These are phyloP conservation scores for Nephrotoma appendiculata DNA, from an alignment of 2,888 invertebrate species.

Conservation along the genomic window DNA sequence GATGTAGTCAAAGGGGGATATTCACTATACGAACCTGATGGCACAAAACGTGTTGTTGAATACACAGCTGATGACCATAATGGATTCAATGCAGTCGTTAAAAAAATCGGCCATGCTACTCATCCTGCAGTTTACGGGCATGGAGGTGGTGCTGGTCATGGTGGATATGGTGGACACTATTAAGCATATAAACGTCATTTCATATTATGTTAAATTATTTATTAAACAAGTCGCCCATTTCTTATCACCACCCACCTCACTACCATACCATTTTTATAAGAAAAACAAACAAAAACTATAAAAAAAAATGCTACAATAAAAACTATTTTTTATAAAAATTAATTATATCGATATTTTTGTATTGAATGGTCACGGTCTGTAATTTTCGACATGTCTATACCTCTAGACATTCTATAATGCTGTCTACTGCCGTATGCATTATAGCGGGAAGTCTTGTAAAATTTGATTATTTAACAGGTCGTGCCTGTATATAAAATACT, in stretches of 20 bases:
- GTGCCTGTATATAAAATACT: background rate
- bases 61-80: slow-evolving; percentile 24
- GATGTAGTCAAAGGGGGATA: slow-evolving; percentile 30
- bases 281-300: background rate
- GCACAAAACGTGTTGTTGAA: slow-evolving; percentile 25
- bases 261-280: background rate
- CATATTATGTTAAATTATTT: background rate
- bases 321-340: background rate
- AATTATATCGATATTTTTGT: background rate
- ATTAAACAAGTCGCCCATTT: background rate
- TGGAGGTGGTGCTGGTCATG: background rate
- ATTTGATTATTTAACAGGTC: background rate
- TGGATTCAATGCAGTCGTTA: slow-evolving; percentile 25
- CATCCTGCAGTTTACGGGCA: slow-evolving; percentile 9
- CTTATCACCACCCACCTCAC: background rate
- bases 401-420: background rate
- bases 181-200: background rate
- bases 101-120: slow-evolving; percentile 19
- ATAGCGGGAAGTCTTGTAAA: background rate
- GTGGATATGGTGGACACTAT: slow-evolving; percentile 7
- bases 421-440: background rate
- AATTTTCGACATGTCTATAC: background rate
- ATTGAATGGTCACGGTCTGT: background rate
- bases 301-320: background rate
- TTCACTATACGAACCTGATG: slow-evolving; percentile 26